Conservation (phyloP, 2,888 invertebrate genomes). For the Cantharis lateralis region DNA sequence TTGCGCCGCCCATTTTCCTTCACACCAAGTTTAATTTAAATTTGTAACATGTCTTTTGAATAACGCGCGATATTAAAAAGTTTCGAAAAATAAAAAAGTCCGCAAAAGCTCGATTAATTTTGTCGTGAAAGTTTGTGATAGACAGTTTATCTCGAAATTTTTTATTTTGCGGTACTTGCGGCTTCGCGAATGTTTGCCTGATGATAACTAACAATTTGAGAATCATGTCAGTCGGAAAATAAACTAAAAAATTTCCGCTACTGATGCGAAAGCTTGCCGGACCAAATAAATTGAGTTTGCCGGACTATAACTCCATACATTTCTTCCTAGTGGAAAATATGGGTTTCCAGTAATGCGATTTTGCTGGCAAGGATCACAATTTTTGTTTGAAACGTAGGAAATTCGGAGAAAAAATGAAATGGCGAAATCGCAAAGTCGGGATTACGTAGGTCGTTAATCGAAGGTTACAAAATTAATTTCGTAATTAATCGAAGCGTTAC, state of each 20-base stretch:
- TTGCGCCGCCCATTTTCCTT: conserved; percentile 7
- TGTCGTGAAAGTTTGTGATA: not conserved
- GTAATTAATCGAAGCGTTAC: not conserved
- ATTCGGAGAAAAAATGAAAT: not conserved
- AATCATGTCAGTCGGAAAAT: not conserved
- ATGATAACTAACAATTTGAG: not conserved
- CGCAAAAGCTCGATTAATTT: not conserved
- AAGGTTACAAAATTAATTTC: not conserved
- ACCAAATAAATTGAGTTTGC: not conserved
- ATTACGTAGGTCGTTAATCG: not conserved
- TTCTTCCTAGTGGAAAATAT: not conserved
- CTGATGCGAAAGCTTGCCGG: not conserved
- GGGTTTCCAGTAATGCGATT: not conserved
- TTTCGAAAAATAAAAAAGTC: not conserved
- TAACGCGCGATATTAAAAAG: not conserved
- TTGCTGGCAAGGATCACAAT: not conserved
- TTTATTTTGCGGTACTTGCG: not conserved
- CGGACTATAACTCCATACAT: not conserved
- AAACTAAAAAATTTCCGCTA: not conserved
- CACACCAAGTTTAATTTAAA: not conserved
- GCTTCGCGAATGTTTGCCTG: not conserved
- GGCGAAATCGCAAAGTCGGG: not conserved
- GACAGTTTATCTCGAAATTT: not conserved
- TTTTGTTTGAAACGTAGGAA: not conserved
- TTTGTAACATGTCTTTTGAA: not conserved